These are phyloP conservation scores for Teleiodes luculella DNA, from an alignment of 2,888 invertebrate genomes.

Conservation along the genomic window DNA sequence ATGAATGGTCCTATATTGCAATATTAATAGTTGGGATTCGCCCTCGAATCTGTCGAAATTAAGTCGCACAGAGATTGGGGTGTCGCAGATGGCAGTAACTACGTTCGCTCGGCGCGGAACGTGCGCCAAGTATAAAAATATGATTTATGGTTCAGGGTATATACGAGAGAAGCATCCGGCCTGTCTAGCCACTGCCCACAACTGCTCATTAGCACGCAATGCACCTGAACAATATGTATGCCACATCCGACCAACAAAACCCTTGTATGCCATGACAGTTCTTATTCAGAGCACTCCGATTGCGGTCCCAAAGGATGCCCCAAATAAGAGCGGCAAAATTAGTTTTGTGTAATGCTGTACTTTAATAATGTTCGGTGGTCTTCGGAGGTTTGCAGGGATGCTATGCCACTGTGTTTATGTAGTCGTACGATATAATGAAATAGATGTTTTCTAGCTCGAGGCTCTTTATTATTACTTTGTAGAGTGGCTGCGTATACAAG, in stretches of 20 bases:
- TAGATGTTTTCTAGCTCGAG: constrained; percentile 77
- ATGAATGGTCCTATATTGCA: constrained; percentile 44
- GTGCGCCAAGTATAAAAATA: constrained; percentile 68
- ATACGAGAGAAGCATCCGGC: constrained; percentile 28
- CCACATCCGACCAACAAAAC: constrained; percentile 33
- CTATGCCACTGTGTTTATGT: constrained; percentile 59
- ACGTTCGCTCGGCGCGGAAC: constrained; percentile 50
- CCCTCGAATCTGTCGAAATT: constrained; percentile 67
- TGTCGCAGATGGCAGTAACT: constrained; percentile 72
- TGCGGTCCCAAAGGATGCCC: constrained; percentile 53
- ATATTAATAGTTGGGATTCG: constrained; percentile 62
- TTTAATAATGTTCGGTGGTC: constrained; percentile 71
- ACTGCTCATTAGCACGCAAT: constrained; percentile 43
- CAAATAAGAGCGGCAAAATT: constrained; percentile 63
- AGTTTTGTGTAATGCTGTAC: constrained; percentile 68
- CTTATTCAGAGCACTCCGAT: constrained; percentile 46
- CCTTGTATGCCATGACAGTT: constrained; percentile 38
- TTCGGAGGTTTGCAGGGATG: constrained; percentile 65
- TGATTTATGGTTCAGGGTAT: constrained; percentile 59
- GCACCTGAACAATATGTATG: constrained; percentile 45
- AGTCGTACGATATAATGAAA: constrained; percentile 65
- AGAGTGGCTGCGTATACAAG: constrained; percentile 52
- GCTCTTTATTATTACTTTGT: constrained; percentile 76
- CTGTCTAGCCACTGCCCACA: constrained; percentile 30
- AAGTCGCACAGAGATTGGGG: constrained; percentile 64